Evolutionary conservation across 1,140 invertebrate genomes (phyloP).

Genomic region (Akabosia matsudoensis): DNA sequence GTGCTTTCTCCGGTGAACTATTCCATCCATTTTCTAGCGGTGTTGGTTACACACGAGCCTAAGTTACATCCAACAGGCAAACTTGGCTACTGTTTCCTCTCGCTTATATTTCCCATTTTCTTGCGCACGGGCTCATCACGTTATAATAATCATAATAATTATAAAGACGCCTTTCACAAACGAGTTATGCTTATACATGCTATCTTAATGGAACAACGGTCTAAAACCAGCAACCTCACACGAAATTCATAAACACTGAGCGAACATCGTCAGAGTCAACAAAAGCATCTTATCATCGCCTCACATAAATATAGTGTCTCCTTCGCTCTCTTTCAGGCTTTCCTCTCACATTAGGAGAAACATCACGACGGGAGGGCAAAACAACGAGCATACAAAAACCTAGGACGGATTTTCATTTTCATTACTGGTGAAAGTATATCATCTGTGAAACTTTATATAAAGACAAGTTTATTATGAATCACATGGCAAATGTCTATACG

Average conservation of each 20-base stretch:
- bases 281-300: neutral
- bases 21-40: neutral
- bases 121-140: too few relatives aligned
- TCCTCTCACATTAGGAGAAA: neutral
- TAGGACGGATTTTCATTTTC: constrained; percentile 9
- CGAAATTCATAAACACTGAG: neutral
- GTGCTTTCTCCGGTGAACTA: neutral
- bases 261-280: neutral
- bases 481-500: too few relatives aligned
- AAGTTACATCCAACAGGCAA: neutral
- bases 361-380: constrained; percentile 8
- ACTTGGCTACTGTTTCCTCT: neutral
- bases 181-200: too few relatives aligned
- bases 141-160: too few relatives aligned
- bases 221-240: neutral
- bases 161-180: too few relatives aligned
- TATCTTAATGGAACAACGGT: neutral
- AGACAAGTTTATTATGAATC: neutral
- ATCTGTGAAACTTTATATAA: too few relatives aligned
- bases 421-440: neutral
- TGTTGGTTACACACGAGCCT: neutral
- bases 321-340: neutral
- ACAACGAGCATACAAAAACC: neutral
- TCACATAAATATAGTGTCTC: neutral
- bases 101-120: too few relatives aligned